These are phyloP conservation scores for Mylabris sibirica DNA, from an alignment of 2,888 invertebrate species.

Conservation along the genomic window DNA sequence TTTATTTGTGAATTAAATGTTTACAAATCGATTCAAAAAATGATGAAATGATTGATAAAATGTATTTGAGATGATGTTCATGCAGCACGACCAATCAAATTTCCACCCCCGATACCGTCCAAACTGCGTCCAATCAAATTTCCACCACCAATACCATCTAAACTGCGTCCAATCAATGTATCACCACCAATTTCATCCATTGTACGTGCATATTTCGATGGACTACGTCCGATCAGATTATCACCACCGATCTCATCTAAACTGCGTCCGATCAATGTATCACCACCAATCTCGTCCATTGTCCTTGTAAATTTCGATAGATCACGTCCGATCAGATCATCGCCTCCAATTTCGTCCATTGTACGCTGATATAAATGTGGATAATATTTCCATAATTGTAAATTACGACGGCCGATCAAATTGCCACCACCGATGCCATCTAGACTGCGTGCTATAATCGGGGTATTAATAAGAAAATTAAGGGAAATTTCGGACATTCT, in stretches of 20 bases:
- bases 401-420: slow-evolving; percentile 28
- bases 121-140: slow-evolving; percentile 32
- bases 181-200: slow-evolving; percentile 39
- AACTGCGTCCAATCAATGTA: slow-evolving; percentile 26
- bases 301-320: neutral
- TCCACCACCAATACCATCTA: slow-evolving; percentile 39
- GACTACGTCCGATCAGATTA: slow-evolving; percentile 32
- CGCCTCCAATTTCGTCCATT: slow-evolving; percentile 32
- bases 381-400: neutral
- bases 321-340: slow-evolving; percentile 33
- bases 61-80: no score
- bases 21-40: neutral
- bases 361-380: neutral
- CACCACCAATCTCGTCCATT: slow-evolving; percentile 35
- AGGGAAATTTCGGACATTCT: neutral
- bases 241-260: slow-evolving; percentile 39
- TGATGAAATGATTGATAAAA: neutral
- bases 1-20: slow-evolving; percentile 7
- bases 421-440: slow-evolving; percentile 40
- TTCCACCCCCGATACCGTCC: slow-evolving; percentile 30
- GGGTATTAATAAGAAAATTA: neutral
- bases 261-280: slow-evolving; percentile 29
- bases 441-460: slow-evolving; percentile 33
- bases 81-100: slow-evolving; percentile 11
- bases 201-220: neutral